Base-by-base conservation (phyloP, 2,113 vertebrate species). In the Myotis lucifugus region DNA sequence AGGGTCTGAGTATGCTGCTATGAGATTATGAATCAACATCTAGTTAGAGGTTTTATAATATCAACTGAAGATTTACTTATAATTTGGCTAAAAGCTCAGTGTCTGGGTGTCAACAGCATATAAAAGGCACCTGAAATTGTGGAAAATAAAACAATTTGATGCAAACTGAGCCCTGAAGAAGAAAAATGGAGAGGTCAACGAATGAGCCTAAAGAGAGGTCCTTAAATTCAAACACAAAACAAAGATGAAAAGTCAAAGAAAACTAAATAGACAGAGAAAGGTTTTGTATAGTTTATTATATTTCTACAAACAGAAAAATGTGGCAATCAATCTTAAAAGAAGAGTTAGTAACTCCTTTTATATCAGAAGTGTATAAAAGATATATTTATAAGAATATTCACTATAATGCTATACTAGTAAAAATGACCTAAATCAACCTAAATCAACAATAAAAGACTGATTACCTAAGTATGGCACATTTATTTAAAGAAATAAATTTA, bases 351-450 rank as follows among this genome's bases (percentile, higher is more conserved):
- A 77, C 21, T 74, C 23, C 21, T 90, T 73, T 34, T 5, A 59
- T 34, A 46, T 37, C 18, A 69, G 40, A 82, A 83, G 42, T 52
- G 1, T 54, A 67, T 48, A 25, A 66, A 85, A 72, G 37, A 70
- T 52, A 78, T 6, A 83, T 67, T 78, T 90, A 29, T 18, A 87
- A 52, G 37, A 87, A 61, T 34, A 79, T n/a, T 67, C 40, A 73
- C 13, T n/a, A 3, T n/a, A 69, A 37, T 78, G 8, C 4, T 52
- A 27, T 37, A 72, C 81, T 13, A 37, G 7, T 40, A 78, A 88
- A 95, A 85, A 77, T 25, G 32, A 78, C 42, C 61, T 74, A 74
- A 91, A 72, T 73, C 76, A 83, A 78, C 42, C 61, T 74, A 74
- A 91, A 72, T 73, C 76, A 83, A 78, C 8, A 69, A 50, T 1